Evolutionary conservation across 2,888 invertebrate genomes (phyloP), one percentile per base, ranked within the genome.

Genomic region (Reticulitermes lucifugus): DNA sequence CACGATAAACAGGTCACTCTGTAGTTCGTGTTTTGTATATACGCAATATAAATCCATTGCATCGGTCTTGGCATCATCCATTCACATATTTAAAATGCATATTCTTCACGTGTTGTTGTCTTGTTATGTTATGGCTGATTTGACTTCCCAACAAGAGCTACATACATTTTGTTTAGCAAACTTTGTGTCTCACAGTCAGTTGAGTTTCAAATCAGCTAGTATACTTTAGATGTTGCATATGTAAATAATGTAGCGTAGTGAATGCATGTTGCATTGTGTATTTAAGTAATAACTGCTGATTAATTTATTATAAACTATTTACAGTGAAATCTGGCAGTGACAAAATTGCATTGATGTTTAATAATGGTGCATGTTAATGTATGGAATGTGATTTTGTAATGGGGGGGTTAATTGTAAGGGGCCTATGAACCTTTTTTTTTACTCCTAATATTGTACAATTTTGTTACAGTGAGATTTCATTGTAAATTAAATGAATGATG

Each of bases 401-500:
- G 25, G n/a, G 6, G 25, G 25, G 65, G 25, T 65, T 65, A 35
- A 35, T 35, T 65, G n/a, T 65, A 65, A 25, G n/a, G 25, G 65
- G 65, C 65, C 65, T 65, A 65, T 65, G 65, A 65, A 5, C n/a
- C 5, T 10, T 14, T 65, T 65, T 65, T 46, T 65, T 65, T 65
- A 60, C 60, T 60, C 25, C 14, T n/a, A 25, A 14, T 73, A 73
- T 21, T 73, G 18, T 73, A 73, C 41, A 73, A 41, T 73, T 73
- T 41, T 73, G 65, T 73, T 21, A 73, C 41, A 41, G 41, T 73
- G 14, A 80, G 51, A 55, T 60, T 80, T 80, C 80, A 59, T 59
- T 80, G 80, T 35, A 80, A 80, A 79, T 59, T n/a, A 55, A 60
- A 60, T 59, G 35, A 59, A 80, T 21, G 80, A 80, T 80, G 55